These are phyloP conservation scores for Campylomormyrus tamandua DNA, from an alignment of 2,113 vertebrate species.

Conservation along the genomic window DNA sequence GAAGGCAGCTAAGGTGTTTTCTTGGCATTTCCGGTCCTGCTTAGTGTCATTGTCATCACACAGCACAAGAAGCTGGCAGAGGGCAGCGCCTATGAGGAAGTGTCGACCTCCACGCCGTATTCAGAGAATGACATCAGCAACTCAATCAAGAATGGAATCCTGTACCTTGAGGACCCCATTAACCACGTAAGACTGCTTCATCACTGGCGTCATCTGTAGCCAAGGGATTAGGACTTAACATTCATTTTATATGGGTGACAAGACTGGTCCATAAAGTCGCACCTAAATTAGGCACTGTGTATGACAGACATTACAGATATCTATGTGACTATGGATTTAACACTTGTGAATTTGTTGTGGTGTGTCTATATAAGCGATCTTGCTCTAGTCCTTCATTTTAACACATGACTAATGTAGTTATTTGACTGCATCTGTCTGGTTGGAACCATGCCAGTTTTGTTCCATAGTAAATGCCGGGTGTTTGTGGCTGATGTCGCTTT, in stretches of 20 bases:
- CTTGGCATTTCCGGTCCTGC: neutral
- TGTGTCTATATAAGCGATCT: neutral
- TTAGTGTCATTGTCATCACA: neutral
- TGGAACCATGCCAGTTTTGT: neutral
- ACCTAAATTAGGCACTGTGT: neutral
- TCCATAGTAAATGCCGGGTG: neutral
- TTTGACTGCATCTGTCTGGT: neutral
- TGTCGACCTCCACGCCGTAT: constrained; percentile 82
- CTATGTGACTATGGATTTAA: neutral
- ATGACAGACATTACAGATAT: neutral
- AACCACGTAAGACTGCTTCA: constrained; percentile 69
- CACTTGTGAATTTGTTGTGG: neutral
- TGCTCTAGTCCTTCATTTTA: neutral
- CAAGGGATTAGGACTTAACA: neutral
- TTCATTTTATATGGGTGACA: neutral
- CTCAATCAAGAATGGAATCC: constrained; percentile 96
- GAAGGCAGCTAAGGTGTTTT: neutral
- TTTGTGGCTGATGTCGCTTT: neutral
- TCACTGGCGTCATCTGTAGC: neutral
- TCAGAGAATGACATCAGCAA: constrained; percentile 98
- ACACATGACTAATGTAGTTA: neutral
- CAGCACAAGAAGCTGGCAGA: constrained; percentile 98
- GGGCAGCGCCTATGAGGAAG: constrained; percentile 91
- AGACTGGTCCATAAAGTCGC: neutral
- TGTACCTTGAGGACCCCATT: constrained; percentile 93